A percentile compares a stretch with the other conserved stretches of the same genome.
Evolutionary conservation across 2,888 invertebrate genomes (phyloP).

Genomic region (Orthosia gothica): DNA sequence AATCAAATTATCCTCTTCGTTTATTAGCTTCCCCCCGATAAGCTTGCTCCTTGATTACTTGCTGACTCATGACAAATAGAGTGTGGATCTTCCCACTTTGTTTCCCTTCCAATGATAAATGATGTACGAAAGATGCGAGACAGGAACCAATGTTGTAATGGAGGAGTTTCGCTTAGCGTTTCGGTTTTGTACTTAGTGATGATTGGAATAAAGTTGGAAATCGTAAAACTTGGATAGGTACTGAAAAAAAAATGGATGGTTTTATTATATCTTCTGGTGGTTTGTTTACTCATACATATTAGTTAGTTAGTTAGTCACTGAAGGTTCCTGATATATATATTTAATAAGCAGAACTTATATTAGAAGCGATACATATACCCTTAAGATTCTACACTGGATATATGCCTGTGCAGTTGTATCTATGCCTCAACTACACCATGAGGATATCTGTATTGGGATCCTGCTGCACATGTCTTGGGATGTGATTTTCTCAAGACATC

Average conservation of each 20-base stretch:
- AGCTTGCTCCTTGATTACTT: constrained; percentile 18
- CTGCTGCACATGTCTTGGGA: too few relatives aligned
- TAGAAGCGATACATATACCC: too few relatives aligned
- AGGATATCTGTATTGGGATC: too few relatives aligned
- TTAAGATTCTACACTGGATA: too few relatives aligned
- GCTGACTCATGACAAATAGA: constrained; percentile 58
- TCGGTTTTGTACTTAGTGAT: constrained; percentile 15
- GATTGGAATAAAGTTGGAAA: constrained; percentile 12
- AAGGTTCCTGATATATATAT: too few relatives aligned
- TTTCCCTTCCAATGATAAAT: constrained; percentile 43
- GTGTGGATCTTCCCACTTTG: constrained; percentile 41
- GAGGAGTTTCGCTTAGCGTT: background rate
- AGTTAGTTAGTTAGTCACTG: too few relatives aligned
- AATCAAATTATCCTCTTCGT: constrained; percentile 19
- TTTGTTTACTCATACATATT: too few relatives aligned
- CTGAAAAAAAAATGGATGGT: background rate
- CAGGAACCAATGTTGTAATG: background rate
- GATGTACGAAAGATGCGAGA: constrained; percentile 9
- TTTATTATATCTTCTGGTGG: constrained; percentile 3
- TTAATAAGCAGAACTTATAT: too few relatives aligned
- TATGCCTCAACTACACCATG: too few relatives aligned
- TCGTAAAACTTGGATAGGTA: background rate
- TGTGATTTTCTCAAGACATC: too few relatives aligned
- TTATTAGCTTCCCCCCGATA: background rate
- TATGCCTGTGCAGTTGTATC: too few relatives aligned